phyloP scores from a whole-genome alignment of 2,888 invertebrate genomes.

The Folsomia candida region DNA sequence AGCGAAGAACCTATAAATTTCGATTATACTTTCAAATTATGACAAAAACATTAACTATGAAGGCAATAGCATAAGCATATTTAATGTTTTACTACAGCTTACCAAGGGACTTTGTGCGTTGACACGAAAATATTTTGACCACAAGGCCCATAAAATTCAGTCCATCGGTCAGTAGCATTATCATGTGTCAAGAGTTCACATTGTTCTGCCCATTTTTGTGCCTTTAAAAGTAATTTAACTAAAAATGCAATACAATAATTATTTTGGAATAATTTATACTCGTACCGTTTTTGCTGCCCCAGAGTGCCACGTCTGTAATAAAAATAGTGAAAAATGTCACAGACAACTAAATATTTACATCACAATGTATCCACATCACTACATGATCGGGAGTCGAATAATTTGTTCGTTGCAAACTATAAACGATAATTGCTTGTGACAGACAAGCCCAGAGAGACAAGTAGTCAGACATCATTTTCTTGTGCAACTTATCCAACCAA shows the following conservation, averaged over 20 bases:
- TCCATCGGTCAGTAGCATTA: conserved; percentile 64
- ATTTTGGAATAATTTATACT: no score
- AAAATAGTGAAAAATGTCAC: not conserved
- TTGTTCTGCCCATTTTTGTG: conserved; percentile 71
- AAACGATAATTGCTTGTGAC: not conserved
- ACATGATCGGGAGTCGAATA: no score
- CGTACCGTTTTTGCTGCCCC: conserved; percentile 35
- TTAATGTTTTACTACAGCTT: conserved; percentile 51
- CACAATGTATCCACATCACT: no score
- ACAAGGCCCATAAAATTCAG: conserved; percentile 68
- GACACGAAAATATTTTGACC: conserved; percentile 81
- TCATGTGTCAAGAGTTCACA: conserved; percentile 71
- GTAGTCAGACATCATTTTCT: not conserved
- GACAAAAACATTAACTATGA: not conserved
- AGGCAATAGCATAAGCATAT: not conserved
- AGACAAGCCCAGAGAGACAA: not conserved
- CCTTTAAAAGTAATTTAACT: no score
- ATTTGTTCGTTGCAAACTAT: no score
- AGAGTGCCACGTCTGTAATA: conserved; percentile 33
- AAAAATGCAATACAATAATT: no score
- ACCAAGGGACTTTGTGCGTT: conserved; percentile 77
- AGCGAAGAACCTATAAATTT: conserved; percentile 70
- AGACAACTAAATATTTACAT: not conserved
- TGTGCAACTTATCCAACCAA: not conserved
- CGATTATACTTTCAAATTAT: conserved; percentile 12